Evolutionary conservation across 2,888 invertebrate species (phyloP).

Genomic region (Venustoraphidia nigricollis): DNA sequence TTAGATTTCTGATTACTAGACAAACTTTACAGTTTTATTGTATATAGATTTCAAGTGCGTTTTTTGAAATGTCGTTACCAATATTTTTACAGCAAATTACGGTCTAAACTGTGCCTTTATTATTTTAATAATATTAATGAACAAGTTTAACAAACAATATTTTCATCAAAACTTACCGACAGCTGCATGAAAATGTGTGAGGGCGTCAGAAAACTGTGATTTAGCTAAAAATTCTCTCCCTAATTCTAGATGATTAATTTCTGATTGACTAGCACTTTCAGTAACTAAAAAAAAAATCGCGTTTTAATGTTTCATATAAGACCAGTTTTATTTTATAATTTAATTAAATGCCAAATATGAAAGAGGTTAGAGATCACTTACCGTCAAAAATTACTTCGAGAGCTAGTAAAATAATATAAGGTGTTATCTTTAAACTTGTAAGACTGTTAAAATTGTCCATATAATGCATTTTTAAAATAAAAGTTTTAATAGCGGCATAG

Average conservation of each 20-base stretch:
- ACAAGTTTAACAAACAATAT: too few relatives aligned
- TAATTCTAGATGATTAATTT: slow-evolving; percentile 86
- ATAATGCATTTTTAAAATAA: slow-evolving; percentile 31
- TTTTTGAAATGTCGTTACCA: too few relatives aligned
- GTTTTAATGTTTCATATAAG: slow-evolving; percentile 5
- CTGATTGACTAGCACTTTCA: slow-evolving; percentile 52
- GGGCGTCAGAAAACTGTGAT: slow-evolving; percentile 88
- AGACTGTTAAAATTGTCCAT: slow-evolving; percentile 32
- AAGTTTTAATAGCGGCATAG: not conserved
- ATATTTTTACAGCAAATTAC: too few relatives aligned
- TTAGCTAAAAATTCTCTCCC: slow-evolving; percentile 83
- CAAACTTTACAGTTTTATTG: too few relatives aligned
- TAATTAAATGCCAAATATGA: slow-evolving; percentile 1
- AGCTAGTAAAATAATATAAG: slow-evolving; percentile 48
- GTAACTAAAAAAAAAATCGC: slow-evolving; percentile 38
- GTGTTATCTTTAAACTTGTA: slow-evolving; percentile 43
- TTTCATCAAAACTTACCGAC: slow-evolving; percentile 60
- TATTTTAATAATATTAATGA: too few relatives aligned
- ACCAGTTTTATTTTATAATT: slow-evolving; percentile 7
- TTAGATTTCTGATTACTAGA: too few relatives aligned
- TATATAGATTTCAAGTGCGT: too few relatives aligned
- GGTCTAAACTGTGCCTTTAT: too few relatives aligned
- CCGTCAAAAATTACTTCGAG: slow-evolving; percentile 55
- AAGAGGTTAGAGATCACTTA: slow-evolving; percentile 24
- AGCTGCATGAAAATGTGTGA: slow-evolving; percentile 95